phyloP scores from a whole-genome alignment of 2,888 invertebrate species.

The Crocallis elinguaria region DNA sequence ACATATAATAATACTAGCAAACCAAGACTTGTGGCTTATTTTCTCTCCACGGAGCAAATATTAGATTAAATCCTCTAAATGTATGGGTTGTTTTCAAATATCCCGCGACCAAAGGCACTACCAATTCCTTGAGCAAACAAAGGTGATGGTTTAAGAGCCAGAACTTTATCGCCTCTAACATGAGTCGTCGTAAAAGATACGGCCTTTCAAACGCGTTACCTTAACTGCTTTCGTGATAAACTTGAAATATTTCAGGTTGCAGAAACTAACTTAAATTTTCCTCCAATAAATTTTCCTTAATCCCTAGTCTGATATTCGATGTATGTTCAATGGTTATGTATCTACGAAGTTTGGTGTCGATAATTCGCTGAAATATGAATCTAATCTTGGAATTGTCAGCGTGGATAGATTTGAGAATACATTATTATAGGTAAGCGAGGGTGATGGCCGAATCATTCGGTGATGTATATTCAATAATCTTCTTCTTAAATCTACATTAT shows the following conservation, averaged over 20 bases:
- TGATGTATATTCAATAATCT: no score
- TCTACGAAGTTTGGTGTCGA: no score
- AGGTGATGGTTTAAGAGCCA: slow-evolving; percentile 7
- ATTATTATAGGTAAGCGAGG: no score
- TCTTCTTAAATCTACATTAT: no score
- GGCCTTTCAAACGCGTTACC: slow-evolving; percentile 22
- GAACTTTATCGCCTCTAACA: slow-evolving; percentile 26
- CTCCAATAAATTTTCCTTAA: background rate
- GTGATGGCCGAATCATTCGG: no score
- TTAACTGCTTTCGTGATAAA: slow-evolving; percentile 24
- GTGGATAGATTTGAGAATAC: no score
- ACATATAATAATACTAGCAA: no score
- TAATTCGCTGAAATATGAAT: no score
- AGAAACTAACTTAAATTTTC: background rate
- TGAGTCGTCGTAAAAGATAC: slow-evolving; percentile 31
- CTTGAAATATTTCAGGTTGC: background rate
- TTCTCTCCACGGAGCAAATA: background rate
- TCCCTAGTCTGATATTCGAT: background rate
- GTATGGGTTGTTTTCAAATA: background rate
- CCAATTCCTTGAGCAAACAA: slow-evolving; percentile 3
- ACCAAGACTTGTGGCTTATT: no score
- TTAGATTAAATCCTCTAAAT: background rate
- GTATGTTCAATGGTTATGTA: no score
- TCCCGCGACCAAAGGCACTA: background rate
- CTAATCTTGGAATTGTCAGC: no score